Evolutionary conservation across 2,113 vertebrate genomes (phyloP).

Genomic region (Apaloderma vittatum): DNA sequence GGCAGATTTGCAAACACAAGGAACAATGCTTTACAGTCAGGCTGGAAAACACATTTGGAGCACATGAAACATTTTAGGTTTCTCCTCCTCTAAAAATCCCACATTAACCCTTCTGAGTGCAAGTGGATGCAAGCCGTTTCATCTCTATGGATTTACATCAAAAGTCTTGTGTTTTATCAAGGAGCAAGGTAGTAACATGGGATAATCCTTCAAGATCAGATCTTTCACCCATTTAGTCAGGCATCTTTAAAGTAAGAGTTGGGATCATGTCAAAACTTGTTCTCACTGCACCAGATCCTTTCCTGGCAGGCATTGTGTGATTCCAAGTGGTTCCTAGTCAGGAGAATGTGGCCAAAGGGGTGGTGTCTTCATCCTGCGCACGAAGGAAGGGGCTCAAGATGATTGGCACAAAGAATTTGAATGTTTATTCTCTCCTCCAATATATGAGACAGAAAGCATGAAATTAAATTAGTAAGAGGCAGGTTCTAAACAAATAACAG

Average conservation of each 20-base stretch:
- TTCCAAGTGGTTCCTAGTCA: neutral
- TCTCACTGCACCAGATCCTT: neutral
- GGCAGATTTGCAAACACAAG: slow-evolving; percentile 30
- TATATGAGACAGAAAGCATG: neutral
- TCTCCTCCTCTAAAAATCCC: slow-evolving; percentile 9
- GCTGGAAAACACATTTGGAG: slow-evolving; percentile 45
- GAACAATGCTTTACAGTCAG: slow-evolving; percentile 53
- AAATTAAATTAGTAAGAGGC: neutral
- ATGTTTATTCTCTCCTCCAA: neutral
- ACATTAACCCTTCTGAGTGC: slow-evolving; percentile 14
- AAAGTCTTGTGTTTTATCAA: neutral
- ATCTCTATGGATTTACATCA: neutral
- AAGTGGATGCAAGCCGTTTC: neutral
- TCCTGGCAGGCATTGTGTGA: neutral
- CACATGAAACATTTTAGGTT: slow-evolving; percentile 29
- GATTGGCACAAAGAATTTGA: neutral
- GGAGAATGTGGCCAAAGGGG: neutral
- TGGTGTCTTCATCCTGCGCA: neutral
- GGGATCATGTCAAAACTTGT: neutral
- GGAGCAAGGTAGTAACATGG: neutral
- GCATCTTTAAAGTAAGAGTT: neutral
- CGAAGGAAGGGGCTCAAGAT: neutral
- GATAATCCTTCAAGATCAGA: neutral
- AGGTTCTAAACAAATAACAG: neutral
- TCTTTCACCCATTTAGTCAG: neutral